A percentile compares a stretch with the other conserved stretches of the same genome.
phyloP scores from a whole-genome alignment of 2,797 vertebrate species.

The Pteropus rufus region DNA sequence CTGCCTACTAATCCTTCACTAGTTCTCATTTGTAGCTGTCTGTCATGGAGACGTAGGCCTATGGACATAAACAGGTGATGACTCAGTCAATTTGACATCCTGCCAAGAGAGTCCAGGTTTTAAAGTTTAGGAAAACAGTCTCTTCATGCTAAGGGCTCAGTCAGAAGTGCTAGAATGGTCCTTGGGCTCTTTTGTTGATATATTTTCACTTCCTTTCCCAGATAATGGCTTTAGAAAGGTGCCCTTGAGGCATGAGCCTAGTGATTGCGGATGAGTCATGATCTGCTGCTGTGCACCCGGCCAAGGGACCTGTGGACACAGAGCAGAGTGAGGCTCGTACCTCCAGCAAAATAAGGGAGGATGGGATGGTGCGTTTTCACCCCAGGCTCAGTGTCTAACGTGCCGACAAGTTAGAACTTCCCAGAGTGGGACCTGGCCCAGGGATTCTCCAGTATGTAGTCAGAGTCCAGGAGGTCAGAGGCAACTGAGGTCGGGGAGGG shows the following conservation, averaged over 20 bases:
- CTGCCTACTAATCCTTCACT: not conserved
- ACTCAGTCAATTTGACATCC: constrained; percentile 71
- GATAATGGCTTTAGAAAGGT: constrained; percentile 63
- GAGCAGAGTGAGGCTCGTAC: accelerated
- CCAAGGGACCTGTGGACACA: accelerated
- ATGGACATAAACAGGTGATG: constrained; percentile 64
- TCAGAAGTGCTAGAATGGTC: constrained; percentile 34
- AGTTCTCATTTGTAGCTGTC: not conserved
- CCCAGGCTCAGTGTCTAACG: not conserved
- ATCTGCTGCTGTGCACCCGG: no score
- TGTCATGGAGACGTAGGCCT: constrained; percentile 6
- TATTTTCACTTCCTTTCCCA: constrained; percentile 64
- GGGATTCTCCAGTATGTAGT: not conserved
- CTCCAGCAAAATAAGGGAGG: accelerated
- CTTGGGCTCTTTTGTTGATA: not conserved
- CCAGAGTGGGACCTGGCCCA: no score
- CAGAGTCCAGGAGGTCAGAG: not conserved
- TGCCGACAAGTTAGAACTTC: not conserved
- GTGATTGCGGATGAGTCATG: not conserved
- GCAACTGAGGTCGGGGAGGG: not conserved
- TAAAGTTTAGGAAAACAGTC: constrained; percentile 45
- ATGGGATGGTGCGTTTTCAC: accelerated
- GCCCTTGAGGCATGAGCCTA: not conserved
- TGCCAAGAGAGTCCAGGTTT: constrained; percentile 61
- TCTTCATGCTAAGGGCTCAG: not conserved